Percentiles rank a stretch among this genome's conserved stretches.
These are phyloP conservation scores for Diplolepis rosae DNA, from an alignment of 2,888 invertebrate genomes.

Conservation along the genomic window DNA sequence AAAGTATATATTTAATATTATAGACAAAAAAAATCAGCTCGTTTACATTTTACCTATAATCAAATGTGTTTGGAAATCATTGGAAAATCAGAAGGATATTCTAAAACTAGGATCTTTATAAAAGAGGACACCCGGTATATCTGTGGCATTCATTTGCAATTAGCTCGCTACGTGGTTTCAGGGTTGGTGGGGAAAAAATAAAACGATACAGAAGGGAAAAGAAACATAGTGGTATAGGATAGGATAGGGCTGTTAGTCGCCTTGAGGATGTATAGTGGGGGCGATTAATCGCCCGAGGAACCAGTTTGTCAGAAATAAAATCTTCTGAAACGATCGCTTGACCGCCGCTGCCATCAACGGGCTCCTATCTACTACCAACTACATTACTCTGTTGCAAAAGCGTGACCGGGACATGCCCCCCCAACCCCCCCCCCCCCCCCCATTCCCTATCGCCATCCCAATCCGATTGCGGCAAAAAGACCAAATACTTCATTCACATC, in stretches of 20 bases:
- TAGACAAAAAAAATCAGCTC: no score
- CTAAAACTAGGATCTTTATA: slow-evolving; percentile 35
- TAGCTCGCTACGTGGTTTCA: slow-evolving; percentile 47
- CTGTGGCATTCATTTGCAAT: slow-evolving; percentile 51
- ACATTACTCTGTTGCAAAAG: slow-evolving; percentile 27
- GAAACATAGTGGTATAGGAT: slow-evolving; percentile 34
- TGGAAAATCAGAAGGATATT: no score
- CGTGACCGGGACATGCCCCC: slow-evolving; percentile 28
- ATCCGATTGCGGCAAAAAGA: background rate
- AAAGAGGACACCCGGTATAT: slow-evolving; percentile 48
- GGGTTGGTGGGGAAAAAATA: slow-evolving; percentile 49
- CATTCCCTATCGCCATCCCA: background rate
- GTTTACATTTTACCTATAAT: no score
- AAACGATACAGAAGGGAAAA: slow-evolving; percentile 50
- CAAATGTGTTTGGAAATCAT: no score
- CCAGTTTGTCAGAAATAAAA: slow-evolving; percentile 55
- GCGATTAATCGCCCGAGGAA: slow-evolving; percentile 52
- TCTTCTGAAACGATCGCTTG: slow-evolving; percentile 47
- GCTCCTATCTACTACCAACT: slow-evolving; percentile 25
- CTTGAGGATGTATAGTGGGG: slow-evolving; percentile 47
- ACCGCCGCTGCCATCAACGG: slow-evolving; percentile 43
- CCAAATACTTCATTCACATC: slow-evolving; percentile 23
- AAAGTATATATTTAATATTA: no score
- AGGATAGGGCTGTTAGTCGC: slow-evolving; percentile 43
- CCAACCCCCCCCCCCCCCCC: background rate